Conservation (phyloP, 2,113 vertebrate species). For the Sceloporus tristichus region DNA sequence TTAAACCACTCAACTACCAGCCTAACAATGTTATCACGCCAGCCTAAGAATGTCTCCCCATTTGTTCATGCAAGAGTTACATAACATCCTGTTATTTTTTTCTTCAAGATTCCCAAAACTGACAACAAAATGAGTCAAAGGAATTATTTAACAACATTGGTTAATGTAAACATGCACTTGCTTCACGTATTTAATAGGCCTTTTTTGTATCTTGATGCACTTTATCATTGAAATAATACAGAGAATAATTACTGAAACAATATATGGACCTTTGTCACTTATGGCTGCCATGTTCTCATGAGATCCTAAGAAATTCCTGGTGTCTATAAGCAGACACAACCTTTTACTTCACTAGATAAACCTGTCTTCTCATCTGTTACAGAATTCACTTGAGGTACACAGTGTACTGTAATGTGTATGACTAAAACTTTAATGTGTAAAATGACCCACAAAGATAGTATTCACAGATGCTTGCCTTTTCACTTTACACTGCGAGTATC, state of each 20-base stretch:
- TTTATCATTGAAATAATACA: background rate
- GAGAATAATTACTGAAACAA: no score
- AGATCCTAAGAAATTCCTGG: no score
- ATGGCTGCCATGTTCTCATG: background rate
- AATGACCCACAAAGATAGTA: background rate
- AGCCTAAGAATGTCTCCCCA: background rate
- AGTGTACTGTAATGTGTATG: background rate
- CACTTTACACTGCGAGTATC: background rate
- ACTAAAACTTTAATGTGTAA: background rate
- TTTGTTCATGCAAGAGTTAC: background rate
- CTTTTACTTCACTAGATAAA: background rate
- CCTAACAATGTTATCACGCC: background rate
- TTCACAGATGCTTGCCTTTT: background rate
- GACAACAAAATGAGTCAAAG: background rate
- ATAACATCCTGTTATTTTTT: background rate
- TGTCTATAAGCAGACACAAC: no score
- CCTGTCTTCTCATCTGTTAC: no score
- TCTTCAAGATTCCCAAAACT: background rate
- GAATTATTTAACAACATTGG: background rate
- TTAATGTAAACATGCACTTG: background rate
- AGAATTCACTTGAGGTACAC: background rate
- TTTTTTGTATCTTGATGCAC: background rate
- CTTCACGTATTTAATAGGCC: background rate
- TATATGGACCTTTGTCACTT: background rate
- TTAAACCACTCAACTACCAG: no score